Conservation (phyloP, 2,888 invertebrate species). For the Athripsodes cinereus region DNA sequence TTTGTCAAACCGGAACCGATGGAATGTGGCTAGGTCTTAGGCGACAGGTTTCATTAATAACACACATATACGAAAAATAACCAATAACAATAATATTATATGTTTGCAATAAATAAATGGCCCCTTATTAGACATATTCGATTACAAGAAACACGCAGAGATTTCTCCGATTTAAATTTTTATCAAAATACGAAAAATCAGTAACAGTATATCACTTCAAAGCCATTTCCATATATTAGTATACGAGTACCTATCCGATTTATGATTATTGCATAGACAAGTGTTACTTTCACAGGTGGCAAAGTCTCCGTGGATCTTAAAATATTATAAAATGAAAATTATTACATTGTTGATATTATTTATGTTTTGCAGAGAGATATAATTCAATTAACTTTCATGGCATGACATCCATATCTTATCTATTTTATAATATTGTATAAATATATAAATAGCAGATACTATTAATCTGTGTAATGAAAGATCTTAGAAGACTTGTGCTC, state of each 20-base stretch:
- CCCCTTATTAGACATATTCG: neutral
- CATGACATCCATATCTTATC: too few species aligned
- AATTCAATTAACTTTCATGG: too few species aligned
- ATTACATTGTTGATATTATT: too few species aligned
- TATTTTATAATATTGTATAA: too few species aligned
- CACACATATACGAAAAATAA: slow-evolving; percentile 5
- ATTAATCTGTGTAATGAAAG: too few species aligned
- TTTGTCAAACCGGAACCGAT: slow-evolving; percentile 27
- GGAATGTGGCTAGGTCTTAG: slow-evolving; percentile 25
- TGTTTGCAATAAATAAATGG: slow-evolving; percentile 23
- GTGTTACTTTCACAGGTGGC: slow-evolving; percentile 1
- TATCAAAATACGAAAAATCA: neutral
- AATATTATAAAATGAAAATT: too few species aligned
- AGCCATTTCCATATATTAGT: neutral
- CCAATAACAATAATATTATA: slow-evolving; percentile 26
- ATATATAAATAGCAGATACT: too few species aligned
- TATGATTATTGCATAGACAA: neutral
- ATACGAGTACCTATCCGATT: neutral
- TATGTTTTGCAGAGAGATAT: too few species aligned
- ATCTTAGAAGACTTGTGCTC: too few species aligned
- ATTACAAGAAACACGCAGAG: neutral
- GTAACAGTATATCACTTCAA: neutral
- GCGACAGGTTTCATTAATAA: slow-evolving; percentile 23
- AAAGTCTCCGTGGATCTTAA: neutral
- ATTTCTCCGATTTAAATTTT: neutral